Percentiles rank a stretch among this genome's conserved stretches.
Conservation (phyloP, 2,888 invertebrate species). For the Meteorus colon region DNA sequence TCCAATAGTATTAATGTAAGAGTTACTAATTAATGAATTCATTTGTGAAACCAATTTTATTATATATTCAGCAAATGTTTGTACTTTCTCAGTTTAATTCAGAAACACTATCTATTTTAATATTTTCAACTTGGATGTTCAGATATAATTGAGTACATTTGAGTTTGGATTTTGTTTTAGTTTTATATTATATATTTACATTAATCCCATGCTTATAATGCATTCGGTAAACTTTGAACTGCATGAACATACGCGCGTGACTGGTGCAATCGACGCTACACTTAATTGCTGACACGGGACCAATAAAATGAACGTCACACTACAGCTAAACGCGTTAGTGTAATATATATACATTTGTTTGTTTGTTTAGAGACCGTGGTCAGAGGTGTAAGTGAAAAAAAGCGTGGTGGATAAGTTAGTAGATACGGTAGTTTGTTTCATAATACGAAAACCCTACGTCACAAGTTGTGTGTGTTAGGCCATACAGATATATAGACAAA, state of each 20-base stretch:
- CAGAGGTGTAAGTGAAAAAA: slow-evolving; percentile 19
- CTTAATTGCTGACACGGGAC: slow-evolving; percentile 61
- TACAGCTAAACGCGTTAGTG: neutral
- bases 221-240: slow-evolving; percentile 5
- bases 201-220: neutral
- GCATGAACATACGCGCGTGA: slow-evolving; percentile 44
- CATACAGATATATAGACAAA: neutral
- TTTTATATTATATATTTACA: neutral
- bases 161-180: neutral
- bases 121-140: too few relatives aligned
- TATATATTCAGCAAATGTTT: too few relatives aligned
- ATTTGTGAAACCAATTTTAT: too few relatives aligned
- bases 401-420: slow-evolving; percentile 46
- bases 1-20: too few relatives aligned
- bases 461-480: neutral
- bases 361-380: too few relatives aligned
- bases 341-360: slow-evolving; percentile 13
- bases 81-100: too few relatives aligned
- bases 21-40: too few relatives aligned
- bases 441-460: slow-evolving; percentile 58
- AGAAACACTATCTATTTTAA: too few relatives aligned
- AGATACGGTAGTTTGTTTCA: slow-evolving; percentile 58
- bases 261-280: slow-evolving; percentile 57
- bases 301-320: slow-evolving; percentile 57
- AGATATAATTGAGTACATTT: neutral